Evolutionary conservation across 1,140 invertebrate species (phyloP).

Genomic region (Meloidogyne chitwoodi): DNA sequence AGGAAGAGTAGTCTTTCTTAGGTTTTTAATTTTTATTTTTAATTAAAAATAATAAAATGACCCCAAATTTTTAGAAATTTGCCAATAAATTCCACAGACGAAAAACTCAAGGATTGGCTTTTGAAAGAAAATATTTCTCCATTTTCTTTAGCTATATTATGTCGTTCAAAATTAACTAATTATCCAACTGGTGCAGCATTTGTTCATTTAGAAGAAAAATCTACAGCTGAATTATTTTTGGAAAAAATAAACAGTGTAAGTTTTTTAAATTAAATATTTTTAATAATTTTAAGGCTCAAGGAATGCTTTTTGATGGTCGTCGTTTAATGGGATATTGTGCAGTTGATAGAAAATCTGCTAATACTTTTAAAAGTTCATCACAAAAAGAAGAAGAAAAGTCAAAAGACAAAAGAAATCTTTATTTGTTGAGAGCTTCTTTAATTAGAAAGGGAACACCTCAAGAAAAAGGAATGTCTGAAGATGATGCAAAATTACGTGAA

Average conservation of each 20-base stretch:
- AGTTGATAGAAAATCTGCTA: constrained; percentile 36
- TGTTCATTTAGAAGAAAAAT: constrained; percentile 43
- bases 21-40: constrained; percentile 13
- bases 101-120: constrained; percentile 37
- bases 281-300: constrained; percentile 30
- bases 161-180: constrained; percentile 44
- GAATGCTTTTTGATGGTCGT: constrained; percentile 37
- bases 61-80: constrained; percentile 38
- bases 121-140: constrained; percentile 41
- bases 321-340: constrained; percentile 37
- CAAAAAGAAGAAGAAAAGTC: constrained; percentile 24
- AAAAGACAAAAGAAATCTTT: constrained; percentile 50
- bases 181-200: constrained; percentile 49
- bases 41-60: neutral
- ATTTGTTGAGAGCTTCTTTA: constrained; percentile 42
- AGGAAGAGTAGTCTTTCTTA: constrained; percentile 41
- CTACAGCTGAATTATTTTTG: constrained; percentile 39
- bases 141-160: constrained; percentile 44
- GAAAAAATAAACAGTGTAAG: constrained; percentile 28
- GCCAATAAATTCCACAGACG: constrained; percentile 33
- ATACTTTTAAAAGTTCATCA: constrained; percentile 23
- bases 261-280: neutral
- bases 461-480: constrained; percentile 47
- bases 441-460: constrained; percentile 44
- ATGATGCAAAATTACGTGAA: constrained; percentile 39